Evolutionary conservation across 2,113 vertebrate species (phyloP), one percentile per base, ranked within the genome.

Genomic region (Heteronetta atricapilla): DNA sequence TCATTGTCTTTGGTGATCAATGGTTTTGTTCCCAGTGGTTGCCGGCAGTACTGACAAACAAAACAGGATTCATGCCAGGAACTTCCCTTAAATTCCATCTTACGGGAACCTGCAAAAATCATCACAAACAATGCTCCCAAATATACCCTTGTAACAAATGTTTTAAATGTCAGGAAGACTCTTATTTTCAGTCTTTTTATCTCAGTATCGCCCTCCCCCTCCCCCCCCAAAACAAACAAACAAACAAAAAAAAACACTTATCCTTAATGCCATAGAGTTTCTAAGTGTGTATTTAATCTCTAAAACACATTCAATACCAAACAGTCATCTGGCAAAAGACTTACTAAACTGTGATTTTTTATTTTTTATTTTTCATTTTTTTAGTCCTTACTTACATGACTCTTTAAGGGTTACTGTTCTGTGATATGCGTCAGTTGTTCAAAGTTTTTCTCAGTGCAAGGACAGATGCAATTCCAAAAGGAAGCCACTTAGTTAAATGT

Each of bases 11-110:
- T 98, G 38, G 98, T 98, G 93, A 98, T 98, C 95, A 98, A 33
- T 63, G 98, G 97, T 67, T 98, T 98, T 36, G 96, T 98, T 92
- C 98, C 98, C 94, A 98, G 60, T 23, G 98, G 98, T 5, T 98
- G 97, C 62, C 3, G 95, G 68, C 98, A 98, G 22, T 96, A 91
- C 76, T 98, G 97, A 82, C 98, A 98, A 80, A 98, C 95, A 1
- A 98, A 98, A 69, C 98, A 98, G 29, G 98, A 97, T 97, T 98
- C 98, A 50, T 98, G 98, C 98, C 98, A 98, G 88, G 90, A 98
- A n/a, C 97, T 98, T 60, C 98, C 98, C 74, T 98, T 97, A 89
- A 98, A 98, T 91, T 98, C 98, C 97, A 98, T 98, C 97, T 98
- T 98, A 69, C 98, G 98, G 62, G 98, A 98, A 82, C 98, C 98